These are phyloP conservation scores for Prunella himalayana DNA, from an alignment of 2,113 vertebrate genomes.

Conservation along the genomic window DNA sequence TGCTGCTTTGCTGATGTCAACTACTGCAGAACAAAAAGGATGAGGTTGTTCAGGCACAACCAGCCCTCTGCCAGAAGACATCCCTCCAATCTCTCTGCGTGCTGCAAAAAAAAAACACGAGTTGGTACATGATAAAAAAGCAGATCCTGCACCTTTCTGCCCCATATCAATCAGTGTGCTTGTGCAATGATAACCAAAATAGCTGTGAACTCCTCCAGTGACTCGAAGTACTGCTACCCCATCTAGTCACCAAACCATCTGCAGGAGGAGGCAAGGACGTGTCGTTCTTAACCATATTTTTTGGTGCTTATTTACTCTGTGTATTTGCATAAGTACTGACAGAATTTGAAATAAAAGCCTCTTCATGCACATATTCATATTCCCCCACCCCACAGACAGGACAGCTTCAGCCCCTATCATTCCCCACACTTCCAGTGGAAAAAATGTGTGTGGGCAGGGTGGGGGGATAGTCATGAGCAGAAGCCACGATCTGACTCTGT, in stretches of 20 bases:
- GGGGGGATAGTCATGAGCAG: conserved; percentile 24
- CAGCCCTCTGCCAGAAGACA: neutral
- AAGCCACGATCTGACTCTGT: conserved; percentile 55
- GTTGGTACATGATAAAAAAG: neutral
- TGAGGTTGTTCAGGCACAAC: neutral
- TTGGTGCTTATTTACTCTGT: neutral
- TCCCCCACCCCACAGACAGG: neutral
- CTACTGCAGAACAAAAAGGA: neutral
- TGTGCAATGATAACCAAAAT: neutral
- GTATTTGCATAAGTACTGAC: neutral
- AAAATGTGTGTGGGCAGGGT: neutral
- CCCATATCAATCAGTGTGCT: neutral
- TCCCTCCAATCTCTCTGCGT: neutral
- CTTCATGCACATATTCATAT: neutral
- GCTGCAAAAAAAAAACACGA: rapidly evolving
- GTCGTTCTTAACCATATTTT: neutral
- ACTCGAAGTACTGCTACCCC: neutral
- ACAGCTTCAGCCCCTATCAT: neutral
- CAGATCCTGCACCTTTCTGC: neutral
- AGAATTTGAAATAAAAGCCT: neutral
- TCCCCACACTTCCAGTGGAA: neutral
- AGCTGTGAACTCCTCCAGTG: neutral
- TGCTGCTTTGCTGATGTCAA: neutral
- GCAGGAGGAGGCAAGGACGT: neutral
- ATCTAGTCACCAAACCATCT: neutral